Conservation (phyloP, 2,797 vertebrate species). For the Sciaenops ocellatus region DNA sequence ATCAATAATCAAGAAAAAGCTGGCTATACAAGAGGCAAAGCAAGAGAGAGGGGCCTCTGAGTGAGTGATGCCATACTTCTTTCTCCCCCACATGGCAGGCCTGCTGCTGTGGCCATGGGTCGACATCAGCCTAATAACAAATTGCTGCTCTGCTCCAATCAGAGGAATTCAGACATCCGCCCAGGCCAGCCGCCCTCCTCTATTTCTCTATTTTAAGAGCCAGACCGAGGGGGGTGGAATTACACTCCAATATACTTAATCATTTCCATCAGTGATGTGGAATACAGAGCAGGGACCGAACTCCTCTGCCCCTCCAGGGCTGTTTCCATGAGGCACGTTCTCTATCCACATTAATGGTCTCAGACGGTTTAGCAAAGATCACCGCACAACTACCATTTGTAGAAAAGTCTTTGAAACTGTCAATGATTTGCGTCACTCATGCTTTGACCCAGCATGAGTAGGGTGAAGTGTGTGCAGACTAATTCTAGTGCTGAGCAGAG, state of each 20-base stretch:
- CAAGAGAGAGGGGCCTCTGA: constrained; percentile 23
- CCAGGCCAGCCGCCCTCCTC: constrained; percentile 52
- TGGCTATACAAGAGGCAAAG: constrained; percentile 17
- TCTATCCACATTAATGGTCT: constrained; percentile 62
- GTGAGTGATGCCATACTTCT: constrained; percentile 49
- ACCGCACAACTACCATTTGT: constrained; percentile 41
- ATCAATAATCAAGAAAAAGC: constrained; percentile 29
- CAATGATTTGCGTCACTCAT: constrained; percentile 61
- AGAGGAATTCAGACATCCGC: constrained; percentile 80
- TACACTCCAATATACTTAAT: constrained; percentile 85
- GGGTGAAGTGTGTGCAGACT: constrained; percentile 27
- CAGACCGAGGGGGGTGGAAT: constrained; percentile 79
- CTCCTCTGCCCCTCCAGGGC: constrained; percentile 43
- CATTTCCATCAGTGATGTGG: constrained; percentile 84
- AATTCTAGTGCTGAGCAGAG: constrained; percentile 41
- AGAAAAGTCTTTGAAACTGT: constrained; percentile 60
- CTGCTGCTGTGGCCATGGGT: constrained; percentile 72
- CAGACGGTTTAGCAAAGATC: constrained; percentile 46
- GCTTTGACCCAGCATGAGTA: constrained; percentile 41
- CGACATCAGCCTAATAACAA: constrained; percentile 82
- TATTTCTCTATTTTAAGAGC: constrained; percentile 78
- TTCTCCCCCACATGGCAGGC: constrained; percentile 59
- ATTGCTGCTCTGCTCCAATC: constrained; percentile 76
- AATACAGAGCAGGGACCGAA: constrained; percentile 51
- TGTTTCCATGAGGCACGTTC: constrained; percentile 72